Conservation (phyloP, 37 sponge, comb jelly and placozoan genomes). For the Bolinopsis microptera region DNA sequence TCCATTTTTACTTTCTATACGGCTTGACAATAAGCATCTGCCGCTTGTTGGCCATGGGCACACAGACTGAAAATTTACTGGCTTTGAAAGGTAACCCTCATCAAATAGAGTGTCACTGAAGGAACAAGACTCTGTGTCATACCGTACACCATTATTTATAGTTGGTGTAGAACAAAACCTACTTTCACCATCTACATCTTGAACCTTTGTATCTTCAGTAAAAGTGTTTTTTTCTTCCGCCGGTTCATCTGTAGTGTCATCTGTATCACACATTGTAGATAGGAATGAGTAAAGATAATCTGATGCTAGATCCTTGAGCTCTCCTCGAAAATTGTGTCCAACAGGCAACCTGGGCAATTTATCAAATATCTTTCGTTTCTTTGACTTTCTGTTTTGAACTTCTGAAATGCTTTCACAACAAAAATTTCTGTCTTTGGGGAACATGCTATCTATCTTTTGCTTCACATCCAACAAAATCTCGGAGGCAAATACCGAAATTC, state of each 20-base stretch:
- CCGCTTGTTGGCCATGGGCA: constrained; percentile 56
- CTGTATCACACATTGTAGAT: background rate
- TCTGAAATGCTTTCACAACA: background rate
- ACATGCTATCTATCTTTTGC: background rate
- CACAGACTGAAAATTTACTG: background rate
- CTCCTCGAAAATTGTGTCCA: background rate
- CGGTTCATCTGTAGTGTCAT: background rate
- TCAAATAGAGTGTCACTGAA: constrained; percentile 38
- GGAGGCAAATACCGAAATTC: background rate
- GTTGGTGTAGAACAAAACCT: background rate
- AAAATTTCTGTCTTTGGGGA: background rate
- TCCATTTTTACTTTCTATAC: constrained; percentile 46
- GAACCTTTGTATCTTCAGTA: too few relatives aligned
- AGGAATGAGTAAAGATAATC: constrained; percentile 41
- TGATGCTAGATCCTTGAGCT: background rate
- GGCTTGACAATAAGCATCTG: constrained; percentile 7
- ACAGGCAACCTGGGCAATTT: background rate
- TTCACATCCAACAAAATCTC: background rate
- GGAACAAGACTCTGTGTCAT: background rate
- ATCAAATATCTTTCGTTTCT: background rate
- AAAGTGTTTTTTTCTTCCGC: too few relatives aligned
- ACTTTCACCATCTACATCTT: background rate
- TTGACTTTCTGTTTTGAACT: background rate
- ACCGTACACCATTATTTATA: background rate
- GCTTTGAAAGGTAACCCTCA: constrained; percentile 10